These are phyloP conservation scores for Dipodomys ordii DNA, from an alignment of 2,113 vertebrate species.

Conservation along the genomic window DNA sequence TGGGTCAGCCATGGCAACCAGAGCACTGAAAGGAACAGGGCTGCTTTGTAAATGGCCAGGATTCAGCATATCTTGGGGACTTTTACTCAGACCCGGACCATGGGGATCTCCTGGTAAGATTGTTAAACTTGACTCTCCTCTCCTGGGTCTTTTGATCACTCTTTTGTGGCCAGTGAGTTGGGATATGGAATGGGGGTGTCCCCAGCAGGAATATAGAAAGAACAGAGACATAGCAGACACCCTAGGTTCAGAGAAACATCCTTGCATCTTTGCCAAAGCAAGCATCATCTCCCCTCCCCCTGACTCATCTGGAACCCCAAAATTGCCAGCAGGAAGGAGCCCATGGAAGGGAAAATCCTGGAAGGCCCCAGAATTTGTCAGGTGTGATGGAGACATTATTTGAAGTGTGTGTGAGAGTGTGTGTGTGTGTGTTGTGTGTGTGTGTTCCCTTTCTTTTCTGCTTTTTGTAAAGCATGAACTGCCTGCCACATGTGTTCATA, in stretches of 20 bases:
- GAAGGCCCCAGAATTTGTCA: neutral
- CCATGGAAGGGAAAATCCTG: neutral
- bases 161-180: neutral
- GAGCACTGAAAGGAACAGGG: conserved; percentile 43
- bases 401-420: neutral
- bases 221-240: neutral
- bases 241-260: neutral
- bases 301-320: neutral
- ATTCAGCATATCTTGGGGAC: conserved; percentile 9
- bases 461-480: neutral
- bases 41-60: conserved; percentile 23
- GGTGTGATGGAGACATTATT: conserved; percentile 7
- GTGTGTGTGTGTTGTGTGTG: too few species aligned
- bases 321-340: neutral
- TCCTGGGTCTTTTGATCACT: neutral
- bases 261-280: neutral
- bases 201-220: neutral
- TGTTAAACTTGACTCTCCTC: neutral
- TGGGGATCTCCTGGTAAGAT: conserved; percentile 54
- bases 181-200: neutral
- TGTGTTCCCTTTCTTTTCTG: neutral
- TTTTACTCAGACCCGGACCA: neutral
- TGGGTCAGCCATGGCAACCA: conserved; percentile 70
- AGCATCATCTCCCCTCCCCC: neutral
- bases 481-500: conserved; percentile 26